Percentiles rank a stretch among this genome's conserved stretches.
Conservation (phyloP, 1,140 invertebrate species). For the Anastatus disparis region DNA sequence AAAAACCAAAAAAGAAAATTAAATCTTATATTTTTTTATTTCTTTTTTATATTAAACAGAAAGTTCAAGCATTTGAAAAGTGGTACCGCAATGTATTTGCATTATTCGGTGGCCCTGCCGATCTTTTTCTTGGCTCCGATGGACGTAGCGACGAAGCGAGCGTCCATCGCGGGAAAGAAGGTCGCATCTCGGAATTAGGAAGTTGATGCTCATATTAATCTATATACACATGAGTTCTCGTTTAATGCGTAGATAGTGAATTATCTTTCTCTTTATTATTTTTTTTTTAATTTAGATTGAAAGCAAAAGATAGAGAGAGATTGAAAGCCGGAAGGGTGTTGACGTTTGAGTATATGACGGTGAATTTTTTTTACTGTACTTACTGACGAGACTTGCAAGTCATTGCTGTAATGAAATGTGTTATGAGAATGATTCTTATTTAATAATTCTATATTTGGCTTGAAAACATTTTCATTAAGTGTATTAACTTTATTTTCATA, state of each 20-base stretch:
- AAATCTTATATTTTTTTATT: conserved; percentile 15
- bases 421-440: too few relatives aligned
- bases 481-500: too few relatives aligned
- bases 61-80: conserved; percentile 38
- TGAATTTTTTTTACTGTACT: too few relatives aligned
- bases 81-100: conserved; percentile 37
- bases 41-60: background rate
- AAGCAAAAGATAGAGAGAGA: background rate
- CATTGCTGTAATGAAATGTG: too few relatives aligned
- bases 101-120: conserved; percentile 23
- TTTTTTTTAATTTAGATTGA: too few relatives aligned
- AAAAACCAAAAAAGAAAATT: conserved; percentile 9
- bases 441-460: too few relatives aligned
- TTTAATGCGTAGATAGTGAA: too few relatives aligned
- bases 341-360: background rate
- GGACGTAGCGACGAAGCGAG: background rate
- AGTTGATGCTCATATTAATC: too few relatives aligned
- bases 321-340: background rate
- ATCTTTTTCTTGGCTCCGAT: conserved; percentile 11
- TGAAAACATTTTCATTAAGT: too few relatives aligned
- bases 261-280: too few relatives aligned
- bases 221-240: too few relatives aligned
- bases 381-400: too few relatives aligned
- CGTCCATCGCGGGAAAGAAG: conserved; percentile 14
- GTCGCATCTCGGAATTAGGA: conserved; percentile 37